Base-by-base conservation (phyloP, 2,888 invertebrate genomes). In the Rhyacophila evoluta region DNA sequence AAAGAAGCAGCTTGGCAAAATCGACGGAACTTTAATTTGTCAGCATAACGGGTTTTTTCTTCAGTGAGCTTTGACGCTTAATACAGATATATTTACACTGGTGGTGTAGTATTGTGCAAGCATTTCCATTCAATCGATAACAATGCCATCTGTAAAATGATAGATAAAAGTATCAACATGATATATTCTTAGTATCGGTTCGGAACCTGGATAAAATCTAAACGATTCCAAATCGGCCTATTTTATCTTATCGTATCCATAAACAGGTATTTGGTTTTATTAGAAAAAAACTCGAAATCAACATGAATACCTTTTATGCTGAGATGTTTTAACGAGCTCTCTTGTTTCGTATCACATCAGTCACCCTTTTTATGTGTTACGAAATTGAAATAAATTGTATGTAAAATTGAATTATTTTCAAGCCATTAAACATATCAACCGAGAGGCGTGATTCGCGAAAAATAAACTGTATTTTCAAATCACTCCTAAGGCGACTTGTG, bases 371-470 rank as follows among this genome's bases (percentile, higher is more conserved):
- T 55, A 25, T 74, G 29, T 25, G 69, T 33, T 77, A 12, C 36
- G 71, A 81, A 81, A 81, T 81, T 78, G 79, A 81, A 81, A 78
- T 75, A 81, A 81, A 79, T 81, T 79, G 81, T 74, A 79, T 78
- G 81, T 76, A 68, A 79, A 81, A 81, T 81, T 74, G 78, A 78
- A 77, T 81, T 68, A 79, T 55, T 79, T 74, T 38, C 78, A 67
- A 25, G 39, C 78, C 79, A 81, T 81, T 81, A 74, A 71, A 67
- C 75, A 28, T 73, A 73, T 79, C 77, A 77, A 38, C 15, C 19
- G 33, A 67, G 11, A 69, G 75, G 28, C 55, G 55, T 55, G 55
- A 55, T 55, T 55, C 19, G 55, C 25, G 19, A 55, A 55, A 55
- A 55, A 55, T 55, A 55, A 55, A 55, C 55, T 55, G 55, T 55